These are phyloP conservation scores for Probosciger aterrimus DNA, from an alignment of 2,113 vertebrate genomes.

Conservation along the genomic window DNA sequence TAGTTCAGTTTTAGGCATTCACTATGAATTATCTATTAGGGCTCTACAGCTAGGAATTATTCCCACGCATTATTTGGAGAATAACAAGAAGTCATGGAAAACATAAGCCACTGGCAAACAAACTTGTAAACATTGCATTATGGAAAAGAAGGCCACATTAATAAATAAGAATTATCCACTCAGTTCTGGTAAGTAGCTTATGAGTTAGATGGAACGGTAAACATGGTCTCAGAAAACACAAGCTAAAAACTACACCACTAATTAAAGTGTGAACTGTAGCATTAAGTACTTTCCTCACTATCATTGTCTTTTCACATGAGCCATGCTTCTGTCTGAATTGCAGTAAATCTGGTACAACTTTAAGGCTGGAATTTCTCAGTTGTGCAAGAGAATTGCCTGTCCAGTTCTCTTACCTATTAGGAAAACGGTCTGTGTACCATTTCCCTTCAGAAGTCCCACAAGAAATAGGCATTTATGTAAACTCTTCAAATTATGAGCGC, in stretches of 20 bases:
- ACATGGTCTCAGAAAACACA: neutral
- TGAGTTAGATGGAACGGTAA: neutral
- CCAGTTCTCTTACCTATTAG: neutral
- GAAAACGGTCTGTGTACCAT: neutral
- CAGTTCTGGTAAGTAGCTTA: neutral
- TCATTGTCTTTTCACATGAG: neutral
- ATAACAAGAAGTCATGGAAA: neutral
- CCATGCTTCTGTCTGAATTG: neutral
- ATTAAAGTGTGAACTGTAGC: neutral
- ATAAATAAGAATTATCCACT: neutral
- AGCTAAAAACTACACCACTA: neutral
- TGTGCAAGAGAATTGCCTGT: neutral
- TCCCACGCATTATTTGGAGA: neutral
- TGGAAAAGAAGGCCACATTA: neutral
- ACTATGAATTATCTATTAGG: neutral
- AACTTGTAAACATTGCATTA: neutral
- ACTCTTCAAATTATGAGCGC: neutral
- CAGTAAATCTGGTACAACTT: neutral
- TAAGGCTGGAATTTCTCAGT: neutral
- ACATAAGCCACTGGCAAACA: neutral
- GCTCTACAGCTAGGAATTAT: neutral
- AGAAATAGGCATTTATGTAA: neutral
- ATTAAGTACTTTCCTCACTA: neutral
- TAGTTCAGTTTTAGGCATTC: neutral
- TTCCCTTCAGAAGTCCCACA: neutral